Percentiles rank a stretch among this genome's conserved stretches.
Conservation (phyloP, 92 coral and sea anemone species). For the Porites cylindrica region DNA sequence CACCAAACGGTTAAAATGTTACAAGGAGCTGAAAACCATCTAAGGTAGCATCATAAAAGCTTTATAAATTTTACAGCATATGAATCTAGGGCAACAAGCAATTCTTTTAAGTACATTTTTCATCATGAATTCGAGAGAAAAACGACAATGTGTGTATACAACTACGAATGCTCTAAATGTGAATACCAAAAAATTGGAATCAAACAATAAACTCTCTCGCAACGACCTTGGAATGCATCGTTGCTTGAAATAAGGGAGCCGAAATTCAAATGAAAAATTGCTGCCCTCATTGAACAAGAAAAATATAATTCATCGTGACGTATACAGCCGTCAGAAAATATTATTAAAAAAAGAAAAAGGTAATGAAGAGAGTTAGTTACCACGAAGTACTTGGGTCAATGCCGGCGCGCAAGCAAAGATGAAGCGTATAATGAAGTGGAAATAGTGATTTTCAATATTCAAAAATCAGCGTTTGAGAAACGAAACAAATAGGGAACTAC, state of each 20-base stretch:
- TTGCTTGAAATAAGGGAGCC: not conserved
- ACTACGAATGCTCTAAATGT: not conserved
- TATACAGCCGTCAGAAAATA: not conserved
- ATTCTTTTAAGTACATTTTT: not conserved
- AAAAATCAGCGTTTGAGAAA: not conserved
- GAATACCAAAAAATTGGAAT: constrained; percentile 2
- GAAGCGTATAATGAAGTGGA: not conserved
- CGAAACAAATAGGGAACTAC: not conserved
- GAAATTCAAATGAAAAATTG: not conserved
- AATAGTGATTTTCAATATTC: not conserved
- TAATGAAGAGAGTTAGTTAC: not conserved
- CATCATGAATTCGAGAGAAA: not conserved
- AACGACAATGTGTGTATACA: too few relatives aligned
- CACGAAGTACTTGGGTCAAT: not conserved
- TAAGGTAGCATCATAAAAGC: not conserved
- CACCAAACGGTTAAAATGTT: not conserved
- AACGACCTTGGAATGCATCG: constrained; percentile 38
- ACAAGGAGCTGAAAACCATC: not conserved
- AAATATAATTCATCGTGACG: not conserved
- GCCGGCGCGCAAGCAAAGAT: not conserved
- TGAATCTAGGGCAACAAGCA: not conserved
- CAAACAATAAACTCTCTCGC: not conserved
- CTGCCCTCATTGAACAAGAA: not conserved
- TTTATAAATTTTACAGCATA: not conserved
- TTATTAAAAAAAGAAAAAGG: not conserved